phyloP scores from a whole-genome alignment of 2,113 vertebrate species.

The Hirundichthys speculiger region DNA sequence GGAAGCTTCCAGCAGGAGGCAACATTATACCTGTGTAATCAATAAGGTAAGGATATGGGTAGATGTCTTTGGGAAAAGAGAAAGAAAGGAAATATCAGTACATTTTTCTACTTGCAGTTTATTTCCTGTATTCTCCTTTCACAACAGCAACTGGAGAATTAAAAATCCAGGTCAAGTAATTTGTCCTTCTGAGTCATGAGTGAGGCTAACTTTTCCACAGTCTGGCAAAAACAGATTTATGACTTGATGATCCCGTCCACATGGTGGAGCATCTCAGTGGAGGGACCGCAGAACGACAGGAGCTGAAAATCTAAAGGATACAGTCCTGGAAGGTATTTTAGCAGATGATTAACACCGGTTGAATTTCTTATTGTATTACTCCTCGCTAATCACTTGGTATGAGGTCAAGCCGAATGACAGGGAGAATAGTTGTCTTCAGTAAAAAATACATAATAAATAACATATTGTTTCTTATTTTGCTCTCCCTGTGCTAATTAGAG shows the following conservation, averaged over 20 bases:
- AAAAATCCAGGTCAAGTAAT: slow-evolving; percentile 50
- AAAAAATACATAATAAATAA: too few relatives aligned
- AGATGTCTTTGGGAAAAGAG: slow-evolving; percentile 75
- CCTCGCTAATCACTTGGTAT: too few relatives aligned
- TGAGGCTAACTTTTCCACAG: slow-evolving; percentile 62
- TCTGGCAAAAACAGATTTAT: slow-evolving; percentile 37
- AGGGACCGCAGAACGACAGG: not conserved
- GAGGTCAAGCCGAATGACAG: not conserved
- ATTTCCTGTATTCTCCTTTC: slow-evolving; percentile 15
- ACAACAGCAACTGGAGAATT: slow-evolving; percentile 42
- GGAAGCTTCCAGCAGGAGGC: slow-evolving; percentile 16
- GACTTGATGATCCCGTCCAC: slow-evolving; percentile 14
- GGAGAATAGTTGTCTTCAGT: too few relatives aligned
- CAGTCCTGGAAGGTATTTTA: too few relatives aligned
- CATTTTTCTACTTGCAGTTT: slow-evolving; percentile 5
- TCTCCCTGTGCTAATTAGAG: too few relatives aligned
- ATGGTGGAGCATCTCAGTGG: slow-evolving; percentile 20
- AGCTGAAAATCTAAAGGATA: not conserved
- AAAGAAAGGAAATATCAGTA: slow-evolving; percentile 51
- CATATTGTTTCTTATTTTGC: too few relatives aligned
- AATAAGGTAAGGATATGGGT: slow-evolving; percentile 83
- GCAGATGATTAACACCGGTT: too few relatives aligned
- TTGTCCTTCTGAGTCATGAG: slow-evolving; percentile 59
- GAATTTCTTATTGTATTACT: too few relatives aligned
- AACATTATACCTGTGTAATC: slow-evolving; percentile 78